Evolutionary conservation across 2,797 vertebrate species (phyloP).

Genomic region (Tragelaphus oryx): DNA sequence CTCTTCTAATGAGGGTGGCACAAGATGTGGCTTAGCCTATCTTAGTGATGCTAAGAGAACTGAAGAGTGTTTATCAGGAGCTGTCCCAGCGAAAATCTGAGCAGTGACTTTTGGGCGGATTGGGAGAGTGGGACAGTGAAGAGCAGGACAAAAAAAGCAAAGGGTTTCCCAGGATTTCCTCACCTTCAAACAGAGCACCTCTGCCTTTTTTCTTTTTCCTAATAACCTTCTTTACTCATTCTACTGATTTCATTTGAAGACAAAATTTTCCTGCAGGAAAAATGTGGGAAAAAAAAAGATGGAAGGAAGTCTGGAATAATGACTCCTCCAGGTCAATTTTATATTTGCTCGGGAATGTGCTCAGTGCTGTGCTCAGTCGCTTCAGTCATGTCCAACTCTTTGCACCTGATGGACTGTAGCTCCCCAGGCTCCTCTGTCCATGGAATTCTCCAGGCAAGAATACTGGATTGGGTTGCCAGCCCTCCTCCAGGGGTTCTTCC

Average conservation of each 20-base stretch:
- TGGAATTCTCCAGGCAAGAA: background rate
- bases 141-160: background rate
- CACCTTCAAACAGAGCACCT: accelerated
- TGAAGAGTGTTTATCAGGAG: background rate
- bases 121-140: too few relatives aligned
- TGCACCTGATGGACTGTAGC: accelerated
- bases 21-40: background rate
- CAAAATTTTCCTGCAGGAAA: background rate
- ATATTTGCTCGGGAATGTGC: background rate
- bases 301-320: background rate
- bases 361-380: background rate
- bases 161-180: background rate
- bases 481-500: background rate
- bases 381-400: background rate
- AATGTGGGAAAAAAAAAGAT: background rate
- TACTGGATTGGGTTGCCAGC: background rate
- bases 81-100: background rate
- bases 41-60: background rate
- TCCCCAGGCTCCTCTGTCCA: background rate
- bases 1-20: background rate
- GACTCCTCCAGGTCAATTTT: background rate
- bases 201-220: background rate
- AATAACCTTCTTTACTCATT: background rate
- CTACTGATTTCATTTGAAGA: background rate
- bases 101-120: background rate